phyloP scores from a whole-genome alignment of 2,113 vertebrate species.

The Paramormyrops kingsleyae region DNA sequence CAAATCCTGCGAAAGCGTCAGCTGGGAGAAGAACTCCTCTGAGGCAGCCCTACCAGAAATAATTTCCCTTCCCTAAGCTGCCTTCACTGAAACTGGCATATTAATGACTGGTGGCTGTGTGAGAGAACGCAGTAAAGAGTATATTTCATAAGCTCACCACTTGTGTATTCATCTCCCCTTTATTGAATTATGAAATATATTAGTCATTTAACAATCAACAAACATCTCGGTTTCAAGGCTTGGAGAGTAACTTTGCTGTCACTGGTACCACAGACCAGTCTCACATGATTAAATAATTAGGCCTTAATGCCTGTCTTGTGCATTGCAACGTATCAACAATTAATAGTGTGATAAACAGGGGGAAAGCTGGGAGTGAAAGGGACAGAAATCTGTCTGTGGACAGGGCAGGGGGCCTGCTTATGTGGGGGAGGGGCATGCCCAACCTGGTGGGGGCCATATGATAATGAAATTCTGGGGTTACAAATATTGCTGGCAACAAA shows the following conservation, averaged over 20 bases:
- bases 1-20: background rate
- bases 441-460: background rate
- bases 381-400: background rate
- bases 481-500: background rate
- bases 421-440: background rate
- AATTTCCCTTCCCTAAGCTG: background rate
- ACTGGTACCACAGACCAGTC: constrained; percentile 52
- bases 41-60: background rate
- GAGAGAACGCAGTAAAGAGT: background rate
- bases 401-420: background rate
- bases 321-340: constrained; percentile 86
- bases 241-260: constrained; percentile 9
- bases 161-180: constrained; percentile 20
- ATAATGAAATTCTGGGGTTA: background rate
- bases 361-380: constrained; percentile 21
- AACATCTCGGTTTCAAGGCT: constrained; percentile 59
- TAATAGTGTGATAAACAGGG: constrained; percentile 80
- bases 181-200: constrained; percentile 59
- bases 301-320: constrained; percentile 91
- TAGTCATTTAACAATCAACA: constrained; percentile 79
- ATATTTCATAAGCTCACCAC: constrained; percentile 14
- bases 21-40: background rate
- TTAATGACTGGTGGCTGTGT: background rate
- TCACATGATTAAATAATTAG: constrained; percentile 93
- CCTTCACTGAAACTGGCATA: background rate